Percentiles rank a stretch among this genome's conserved stretches.
These are phyloP conservation scores for Drosophila littoralis DNA, from an alignment of 1,140 invertebrate species.

Conservation along the genomic window DNA sequence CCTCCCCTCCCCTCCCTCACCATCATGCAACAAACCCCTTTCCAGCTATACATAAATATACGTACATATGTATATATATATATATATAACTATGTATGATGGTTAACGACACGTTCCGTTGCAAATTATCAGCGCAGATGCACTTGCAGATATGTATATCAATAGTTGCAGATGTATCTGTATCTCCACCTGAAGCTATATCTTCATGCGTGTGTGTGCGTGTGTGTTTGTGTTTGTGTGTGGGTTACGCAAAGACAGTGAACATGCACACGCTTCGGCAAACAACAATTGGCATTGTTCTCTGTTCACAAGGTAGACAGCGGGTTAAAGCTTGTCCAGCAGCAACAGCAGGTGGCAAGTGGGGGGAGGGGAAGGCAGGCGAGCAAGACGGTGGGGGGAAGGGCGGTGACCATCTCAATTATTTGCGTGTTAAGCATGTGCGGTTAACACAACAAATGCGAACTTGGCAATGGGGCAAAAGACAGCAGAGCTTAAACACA, in stretches of 20 bases:
- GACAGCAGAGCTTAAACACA: conserved; percentile 10
- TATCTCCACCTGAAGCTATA: conserved; percentile 1
- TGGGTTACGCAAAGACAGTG: conserved; percentile 37
- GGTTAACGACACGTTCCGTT: conserved; percentile 32
- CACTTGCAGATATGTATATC: conserved; percentile 25
- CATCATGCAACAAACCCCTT: not conserved
- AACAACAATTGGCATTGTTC: conserved; percentile 66
- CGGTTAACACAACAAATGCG: conserved; percentile 67
- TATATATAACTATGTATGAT: conserved; percentile 19
- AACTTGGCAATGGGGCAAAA: conserved; percentile 10
- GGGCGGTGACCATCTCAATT: conserved; percentile 48
- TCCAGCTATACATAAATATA: not conserved
- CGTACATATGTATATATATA: not conserved
- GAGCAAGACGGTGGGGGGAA: not conserved
- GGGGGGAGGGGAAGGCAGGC: not conserved
- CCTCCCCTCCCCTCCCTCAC: not conserved
- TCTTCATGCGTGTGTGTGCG: conserved; percentile 9
- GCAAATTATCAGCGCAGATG: conserved; percentile 30
- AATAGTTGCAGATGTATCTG: conserved; percentile 3
- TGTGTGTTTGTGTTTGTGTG: conserved; percentile 17
- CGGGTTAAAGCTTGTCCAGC: not conserved
- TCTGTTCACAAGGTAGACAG: conserved; percentile 26
- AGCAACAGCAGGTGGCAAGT: not conserved
- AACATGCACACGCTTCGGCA: conserved; percentile 49
- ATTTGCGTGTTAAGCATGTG: conserved; percentile 60